phyloP scores from a whole-genome alignment of 2,113 vertebrate genomes.

The Oreamnos americanus region DNA sequence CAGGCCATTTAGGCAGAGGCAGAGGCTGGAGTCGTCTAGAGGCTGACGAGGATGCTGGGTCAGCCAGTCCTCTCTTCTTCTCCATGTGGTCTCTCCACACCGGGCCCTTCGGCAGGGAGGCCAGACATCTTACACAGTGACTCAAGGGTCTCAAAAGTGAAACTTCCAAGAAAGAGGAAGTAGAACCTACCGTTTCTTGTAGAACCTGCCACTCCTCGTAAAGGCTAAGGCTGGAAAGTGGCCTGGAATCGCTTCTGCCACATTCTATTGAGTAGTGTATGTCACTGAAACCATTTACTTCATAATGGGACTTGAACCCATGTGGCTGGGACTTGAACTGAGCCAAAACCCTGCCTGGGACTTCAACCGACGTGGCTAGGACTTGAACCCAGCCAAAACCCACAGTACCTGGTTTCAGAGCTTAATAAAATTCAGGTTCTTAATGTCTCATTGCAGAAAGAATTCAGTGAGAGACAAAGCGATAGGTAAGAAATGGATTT shows the following conservation, averaged over 20 bases:
- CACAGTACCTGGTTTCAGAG: neutral
- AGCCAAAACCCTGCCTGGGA: neutral
- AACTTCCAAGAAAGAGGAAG: neutral
- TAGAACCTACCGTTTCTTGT: neutral
- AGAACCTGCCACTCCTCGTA: neutral
- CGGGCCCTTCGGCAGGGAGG: neutral
- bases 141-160: neutral
- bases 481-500: neutral
- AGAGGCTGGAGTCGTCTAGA: neutral
- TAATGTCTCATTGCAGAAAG: neutral
- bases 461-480: neutral
- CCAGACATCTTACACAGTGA: neutral
- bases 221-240: neutral
- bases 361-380: neutral
- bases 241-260: neutral
- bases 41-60: neutral
- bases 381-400: neutral
- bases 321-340: neutral
- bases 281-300: neutral
- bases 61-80: neutral
- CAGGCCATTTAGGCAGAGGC: neutral
- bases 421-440: neutral
- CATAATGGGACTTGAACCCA: neutral
- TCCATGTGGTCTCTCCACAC: neutral
- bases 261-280: neutral